These are phyloP conservation scores for Pseudochromis fuscus DNA, from an alignment of 2,797 vertebrate genomes.

Conservation along the genomic window DNA sequence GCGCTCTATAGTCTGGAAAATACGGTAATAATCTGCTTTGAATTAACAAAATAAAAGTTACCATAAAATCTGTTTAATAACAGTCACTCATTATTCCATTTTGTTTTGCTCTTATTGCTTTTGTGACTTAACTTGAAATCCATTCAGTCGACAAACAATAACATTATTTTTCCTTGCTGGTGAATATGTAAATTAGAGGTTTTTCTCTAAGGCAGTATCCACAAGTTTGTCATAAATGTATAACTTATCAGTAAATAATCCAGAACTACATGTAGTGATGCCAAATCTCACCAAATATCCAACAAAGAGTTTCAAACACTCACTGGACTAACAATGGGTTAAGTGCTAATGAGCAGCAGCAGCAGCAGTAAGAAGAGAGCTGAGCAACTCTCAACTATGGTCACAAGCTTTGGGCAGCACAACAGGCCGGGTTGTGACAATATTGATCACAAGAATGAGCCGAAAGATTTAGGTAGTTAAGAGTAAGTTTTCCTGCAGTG, in stretches of 20 bases:
- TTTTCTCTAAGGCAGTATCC: constrained; percentile 28
- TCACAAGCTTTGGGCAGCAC: constrained; percentile 4
- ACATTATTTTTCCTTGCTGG: not conserved
- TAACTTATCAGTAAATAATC: constrained; percentile 45
- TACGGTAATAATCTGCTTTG: too few relatives aligned
- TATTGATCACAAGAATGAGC: constrained; percentile 12
- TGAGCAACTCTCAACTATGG: not conserved
- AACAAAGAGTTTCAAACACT: constrained; percentile 13
- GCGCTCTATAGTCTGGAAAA: too few relatives aligned
- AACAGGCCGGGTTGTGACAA: not conserved
- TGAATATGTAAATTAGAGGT: constrained; percentile 45
- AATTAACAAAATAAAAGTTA: too few relatives aligned
- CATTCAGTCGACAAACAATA: not conserved
- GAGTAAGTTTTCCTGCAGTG: constrained; percentile 32
- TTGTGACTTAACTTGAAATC: not conserved
- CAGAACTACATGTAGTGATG: constrained; percentile 10
- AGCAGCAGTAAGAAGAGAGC: too few relatives aligned
- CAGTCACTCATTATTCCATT: not conserved
- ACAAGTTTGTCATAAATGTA: too few relatives aligned
- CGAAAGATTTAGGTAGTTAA: constrained; percentile 13
- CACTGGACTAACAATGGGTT: not conserved
- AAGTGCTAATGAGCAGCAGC: constrained; percentile 2
- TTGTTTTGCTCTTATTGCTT: not conserved
- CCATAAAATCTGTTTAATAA: not conserved
- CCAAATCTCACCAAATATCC: constrained; percentile 13